phyloP scores from a whole-genome alignment of 2,888 invertebrate species.

The Andrena haemorrhoa region DNA sequence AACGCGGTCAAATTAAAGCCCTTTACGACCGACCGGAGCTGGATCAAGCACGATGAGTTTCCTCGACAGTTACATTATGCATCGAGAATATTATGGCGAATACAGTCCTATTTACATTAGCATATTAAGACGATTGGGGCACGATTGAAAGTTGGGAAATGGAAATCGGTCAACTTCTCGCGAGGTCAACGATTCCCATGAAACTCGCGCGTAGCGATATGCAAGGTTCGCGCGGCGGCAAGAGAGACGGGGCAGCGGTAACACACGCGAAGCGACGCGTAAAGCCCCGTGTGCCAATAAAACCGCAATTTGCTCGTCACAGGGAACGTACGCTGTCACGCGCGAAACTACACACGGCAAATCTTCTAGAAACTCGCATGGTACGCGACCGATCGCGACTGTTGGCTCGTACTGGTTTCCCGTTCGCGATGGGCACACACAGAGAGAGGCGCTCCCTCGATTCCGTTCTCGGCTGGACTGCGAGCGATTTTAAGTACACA shows the following conservation, averaged over 20 bases:
- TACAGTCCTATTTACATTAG: too few relatives aligned
- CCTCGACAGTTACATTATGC: background rate
- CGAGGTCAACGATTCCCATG: conserved; percentile 56
- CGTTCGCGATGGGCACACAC: conserved; percentile 48
- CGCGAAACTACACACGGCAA: conserved; percentile 41
- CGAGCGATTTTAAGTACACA: conserved; percentile 56
- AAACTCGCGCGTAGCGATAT: conserved; percentile 39
- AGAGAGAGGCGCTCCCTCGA: conserved; percentile 65
- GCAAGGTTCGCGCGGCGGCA: conserved; percentile 28
- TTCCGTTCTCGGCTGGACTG: conserved; percentile 59
- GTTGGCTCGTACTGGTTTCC: conserved; percentile 43
- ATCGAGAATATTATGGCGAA: background rate
- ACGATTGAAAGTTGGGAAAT: background rate
- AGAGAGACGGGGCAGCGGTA: conserved; percentile 4
- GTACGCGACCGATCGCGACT: conserved; percentile 51
- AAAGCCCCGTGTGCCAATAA: conserved; percentile 33
- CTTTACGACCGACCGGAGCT: background rate
- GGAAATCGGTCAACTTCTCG: conserved; percentile 51
- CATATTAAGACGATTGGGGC: background rate
- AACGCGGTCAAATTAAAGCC: conserved; percentile 10
- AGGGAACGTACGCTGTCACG: conserved; percentile 47
- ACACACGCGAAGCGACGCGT: conserved; percentile 12
- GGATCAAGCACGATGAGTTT: background rate
- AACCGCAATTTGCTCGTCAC: conserved; percentile 52
- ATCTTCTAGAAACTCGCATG: conserved; percentile 56